Percentiles rank a stretch among this genome's conserved stretches.
These are phyloP conservation scores for Decapterus maruadsi DNA, from an alignment of 2,797 vertebrate species.

Conservation along the genomic window DNA sequence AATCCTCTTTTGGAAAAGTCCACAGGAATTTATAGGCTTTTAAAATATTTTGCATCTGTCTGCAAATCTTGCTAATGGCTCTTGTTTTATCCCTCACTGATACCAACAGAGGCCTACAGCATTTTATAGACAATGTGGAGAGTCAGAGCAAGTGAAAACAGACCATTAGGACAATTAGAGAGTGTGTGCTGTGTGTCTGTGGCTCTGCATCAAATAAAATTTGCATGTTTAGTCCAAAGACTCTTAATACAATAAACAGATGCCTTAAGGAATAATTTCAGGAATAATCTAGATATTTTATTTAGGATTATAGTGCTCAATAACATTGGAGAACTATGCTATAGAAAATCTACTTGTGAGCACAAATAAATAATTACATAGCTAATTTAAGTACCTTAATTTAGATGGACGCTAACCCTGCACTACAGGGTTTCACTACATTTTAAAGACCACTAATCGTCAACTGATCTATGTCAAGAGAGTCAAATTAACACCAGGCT, in stretches of 20 bases:
- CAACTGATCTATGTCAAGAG: slow-evolving; percentile 3
- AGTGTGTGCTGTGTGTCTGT: background rate
- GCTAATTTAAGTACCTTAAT: background rate
- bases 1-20: slow-evolving; percentile 75
- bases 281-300: slow-evolving; percentile 1
- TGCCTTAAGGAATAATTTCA: slow-evolving; percentile 8
- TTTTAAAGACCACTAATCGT: slow-evolving; percentile 2
- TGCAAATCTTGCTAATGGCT: slow-evolving; percentile 66
- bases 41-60: slow-evolving; percentile 70
- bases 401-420: background rate
- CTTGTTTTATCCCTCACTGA: slow-evolving; percentile 45
- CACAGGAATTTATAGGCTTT: slow-evolving; percentile 78
- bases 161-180: slow-evolving; percentile 9
- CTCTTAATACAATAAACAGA: slow-evolving; percentile 1
- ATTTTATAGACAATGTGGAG: slow-evolving; percentile 24
- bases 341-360: background rate
- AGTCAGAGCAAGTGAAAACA: slow-evolving; percentile 15
- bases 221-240: background rate
- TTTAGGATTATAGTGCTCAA: background rate
- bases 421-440: background rate
- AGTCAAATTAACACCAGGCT: slow-evolving; percentile 23
- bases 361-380: background rate
- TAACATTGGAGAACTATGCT: background rate
- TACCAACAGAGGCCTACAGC: slow-evolving; percentile 25
- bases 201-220: background rate